Percentiles rank a stretch among this genome's conserved stretches.
Conservation (phyloP, 1,140 invertebrate species). For the Acromyrmex charruanus region DNA sequence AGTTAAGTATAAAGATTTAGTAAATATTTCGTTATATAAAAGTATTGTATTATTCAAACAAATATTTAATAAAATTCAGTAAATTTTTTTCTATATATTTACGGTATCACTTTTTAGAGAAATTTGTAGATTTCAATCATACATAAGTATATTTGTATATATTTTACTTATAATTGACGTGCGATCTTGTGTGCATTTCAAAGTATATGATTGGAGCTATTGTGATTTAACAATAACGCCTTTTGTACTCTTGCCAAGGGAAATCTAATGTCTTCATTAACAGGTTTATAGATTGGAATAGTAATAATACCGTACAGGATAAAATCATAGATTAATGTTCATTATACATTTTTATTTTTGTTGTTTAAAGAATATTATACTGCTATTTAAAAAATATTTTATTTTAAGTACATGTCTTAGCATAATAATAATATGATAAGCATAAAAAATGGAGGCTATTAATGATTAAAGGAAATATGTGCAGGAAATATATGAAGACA, state of each 20-base stretch:
- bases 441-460: background rate
- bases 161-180: background rate
- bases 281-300: background rate
- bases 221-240: background rate
- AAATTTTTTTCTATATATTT: no score
- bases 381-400: background rate
- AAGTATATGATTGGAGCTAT: background rate
- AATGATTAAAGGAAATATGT: background rate
- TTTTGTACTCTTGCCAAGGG: constrained; percentile 77
- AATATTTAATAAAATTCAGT: no score
- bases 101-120: background rate
- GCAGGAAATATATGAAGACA: background rate
- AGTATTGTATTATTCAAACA: no score
- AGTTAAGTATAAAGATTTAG: no score
- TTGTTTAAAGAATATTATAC: no score
- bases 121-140: background rate
- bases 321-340: background rate
- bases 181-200: background rate
- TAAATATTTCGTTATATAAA: no score
- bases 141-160: background rate
- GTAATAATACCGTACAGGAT: background rate
- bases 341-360: background rate
- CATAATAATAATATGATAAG: background rate
- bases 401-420: background rate
- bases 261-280: constrained; percentile 53